Percentiles rank a stretch among this genome's conserved stretches.
These are phyloP conservation scores for Leptobrachium ailaonicum DNA, from an alignment of 2,113 vertebrate species.

Conservation along the genomic window DNA sequence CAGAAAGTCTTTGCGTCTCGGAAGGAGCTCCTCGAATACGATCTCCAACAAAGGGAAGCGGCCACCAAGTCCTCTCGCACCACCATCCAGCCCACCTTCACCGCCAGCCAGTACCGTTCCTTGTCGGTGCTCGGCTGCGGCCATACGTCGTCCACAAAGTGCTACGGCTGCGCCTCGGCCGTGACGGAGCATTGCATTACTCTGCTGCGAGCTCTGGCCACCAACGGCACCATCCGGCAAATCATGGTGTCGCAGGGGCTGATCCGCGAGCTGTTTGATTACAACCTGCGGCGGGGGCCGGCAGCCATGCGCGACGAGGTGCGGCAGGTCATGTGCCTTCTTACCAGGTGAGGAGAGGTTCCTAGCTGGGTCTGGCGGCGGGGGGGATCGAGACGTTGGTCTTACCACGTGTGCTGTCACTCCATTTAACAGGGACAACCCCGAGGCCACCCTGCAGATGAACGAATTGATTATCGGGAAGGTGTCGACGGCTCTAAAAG, in stretches of 20 bases:
- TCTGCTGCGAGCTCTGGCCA: conserved; percentile 89
- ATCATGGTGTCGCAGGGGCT: conserved; percentile 96
- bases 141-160: conserved; percentile 94
- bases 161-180: conserved; percentile 94
- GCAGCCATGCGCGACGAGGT: conserved; percentile 93
- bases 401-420: not conserved
- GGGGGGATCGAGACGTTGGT: not conserved
- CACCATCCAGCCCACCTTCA: conserved; percentile 86
- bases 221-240: conserved; percentile 90
- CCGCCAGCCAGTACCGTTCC: conserved; percentile 93
- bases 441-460: conserved; percentile 97
- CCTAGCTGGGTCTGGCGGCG: not conserved
- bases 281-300: conserved; percentile 88
- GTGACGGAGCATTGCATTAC: conserved; percentile 97
- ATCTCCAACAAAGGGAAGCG: conserved; percentile 93
- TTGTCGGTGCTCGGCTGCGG: conserved; percentile 92
- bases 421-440: conserved; percentile 80
- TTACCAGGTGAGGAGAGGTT: conserved; percentile 78
- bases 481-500: conserved; percentile 93
- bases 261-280: conserved; percentile 95
- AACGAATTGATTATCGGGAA: conserved; percentile 96
- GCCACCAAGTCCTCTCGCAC: conserved; percentile 89
- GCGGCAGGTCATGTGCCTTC: conserved; percentile 95
- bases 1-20: conserved; percentile 99
- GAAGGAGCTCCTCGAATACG: conserved; percentile 94